These are phyloP conservation scores for Acronicta psi DNA, from an alignment of 2,888 invertebrate genomes.

Conservation along the genomic window DNA sequence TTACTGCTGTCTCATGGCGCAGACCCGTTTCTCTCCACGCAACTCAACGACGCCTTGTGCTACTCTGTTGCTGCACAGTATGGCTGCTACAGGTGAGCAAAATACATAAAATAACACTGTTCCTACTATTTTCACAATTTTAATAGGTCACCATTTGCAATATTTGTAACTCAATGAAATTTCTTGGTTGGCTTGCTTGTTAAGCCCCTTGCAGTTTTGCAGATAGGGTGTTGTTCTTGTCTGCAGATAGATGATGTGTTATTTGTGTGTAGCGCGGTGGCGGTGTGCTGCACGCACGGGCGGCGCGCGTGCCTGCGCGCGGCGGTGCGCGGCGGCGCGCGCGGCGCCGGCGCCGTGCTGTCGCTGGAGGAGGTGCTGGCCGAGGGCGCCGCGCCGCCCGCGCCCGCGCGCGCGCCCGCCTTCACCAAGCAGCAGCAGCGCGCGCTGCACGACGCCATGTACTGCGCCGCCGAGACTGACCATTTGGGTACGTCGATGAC, in stretches of 20 bases:
- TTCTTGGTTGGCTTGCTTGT: too few species aligned
- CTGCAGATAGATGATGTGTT: too few species aligned
- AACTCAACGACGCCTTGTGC: conserved; percentile 94
- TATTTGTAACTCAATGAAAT: too few species aligned
- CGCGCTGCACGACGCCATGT: conserved; percentile 97
- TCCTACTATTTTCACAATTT: too few species aligned
- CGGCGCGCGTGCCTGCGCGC: conserved; percentile 94
- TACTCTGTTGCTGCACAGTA: conserved; percentile 96
- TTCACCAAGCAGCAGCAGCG: conserved; percentile 95
- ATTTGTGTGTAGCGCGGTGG: conserved; percentile 93
- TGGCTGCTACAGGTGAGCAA: conserved; percentile 92
- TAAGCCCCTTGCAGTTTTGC: too few species aligned
- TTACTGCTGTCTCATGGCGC: conserved; percentile 95
- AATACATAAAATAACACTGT: neutral
- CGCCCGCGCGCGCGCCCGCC: conserved; percentile 78
- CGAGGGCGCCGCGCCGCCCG: conserved; percentile 91
- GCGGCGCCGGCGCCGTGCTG: conserved; percentile 92
- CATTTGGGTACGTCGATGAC: conserved; percentile 94
- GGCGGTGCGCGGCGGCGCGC: conserved; percentile 87
- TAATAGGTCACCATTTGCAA: too few species aligned
- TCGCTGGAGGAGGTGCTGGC: conserved; percentile 97
- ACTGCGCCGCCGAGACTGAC: conserved; percentile 97
- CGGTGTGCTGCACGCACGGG: conserved; percentile 96
- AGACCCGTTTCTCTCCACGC: conserved; percentile 95
- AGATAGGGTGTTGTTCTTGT: too few species aligned